Evolutionary conservation across 2,888 invertebrate species (phyloP).

Genomic region (Drosophila pseudotalamancana): DNA sequence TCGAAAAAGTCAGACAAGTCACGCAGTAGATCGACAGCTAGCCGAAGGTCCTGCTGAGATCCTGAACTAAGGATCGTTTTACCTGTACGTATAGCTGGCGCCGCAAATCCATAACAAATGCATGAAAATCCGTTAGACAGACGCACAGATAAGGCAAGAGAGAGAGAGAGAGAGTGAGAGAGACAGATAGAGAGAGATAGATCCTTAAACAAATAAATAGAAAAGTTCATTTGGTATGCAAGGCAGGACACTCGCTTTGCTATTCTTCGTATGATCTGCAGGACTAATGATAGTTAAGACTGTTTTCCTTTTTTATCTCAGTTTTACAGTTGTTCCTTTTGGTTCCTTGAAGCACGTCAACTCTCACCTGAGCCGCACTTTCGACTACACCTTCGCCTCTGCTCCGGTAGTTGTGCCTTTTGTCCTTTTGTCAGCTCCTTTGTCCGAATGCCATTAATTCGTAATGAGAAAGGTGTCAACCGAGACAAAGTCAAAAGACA

Average conservation of each 20-base stretch:
- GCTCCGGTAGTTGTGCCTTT: constrained; percentile 38
- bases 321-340: constrained; percentile 17
- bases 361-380: constrained; percentile 36
- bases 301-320: constrained; percentile 56
- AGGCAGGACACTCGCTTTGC: constrained; percentile 15
- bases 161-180: not conserved
- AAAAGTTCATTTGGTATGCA: constrained; percentile 69
- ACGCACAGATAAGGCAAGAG: constrained; percentile 21
- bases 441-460: constrained; percentile 76
- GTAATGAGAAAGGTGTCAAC: constrained; percentile 81
- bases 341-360: constrained; percentile 18
- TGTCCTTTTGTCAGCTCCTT: constrained; percentile 31
- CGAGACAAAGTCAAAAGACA: constrained; percentile 69
- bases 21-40: constrained; percentile 29
- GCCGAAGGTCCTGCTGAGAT: constrained; percentile 38
- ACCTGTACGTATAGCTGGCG: constrained; percentile 71
- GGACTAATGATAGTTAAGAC: constrained; percentile 73
- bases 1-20: constrained; percentile 56
- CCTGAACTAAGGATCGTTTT: constrained; percentile 46
- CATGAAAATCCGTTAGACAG: constrained; percentile 78
- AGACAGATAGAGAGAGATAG: constrained; percentile 56
- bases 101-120: constrained; percentile 78
- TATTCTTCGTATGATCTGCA: constrained; percentile 41
- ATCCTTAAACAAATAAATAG: constrained; percentile 60
- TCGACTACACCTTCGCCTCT: constrained; percentile 39